Evolutionary conservation across 2,113 vertebrate genomes (phyloP).

Genomic region (Dromiciops gliroides): DNA sequence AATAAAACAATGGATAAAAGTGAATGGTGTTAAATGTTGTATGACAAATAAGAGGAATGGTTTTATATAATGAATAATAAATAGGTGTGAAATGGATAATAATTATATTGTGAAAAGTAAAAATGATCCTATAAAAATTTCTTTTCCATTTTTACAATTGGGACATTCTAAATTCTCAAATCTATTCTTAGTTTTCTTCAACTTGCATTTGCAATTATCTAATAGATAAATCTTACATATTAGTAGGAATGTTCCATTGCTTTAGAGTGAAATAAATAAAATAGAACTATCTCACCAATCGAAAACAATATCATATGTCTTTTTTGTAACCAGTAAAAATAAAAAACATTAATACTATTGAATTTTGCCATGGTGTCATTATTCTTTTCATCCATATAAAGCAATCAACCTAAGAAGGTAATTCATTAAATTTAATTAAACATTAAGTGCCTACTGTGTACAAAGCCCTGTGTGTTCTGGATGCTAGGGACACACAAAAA

Average conservation of each 20-base stretch:
- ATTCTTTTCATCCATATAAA: not conserved
- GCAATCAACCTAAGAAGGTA: not conserved
- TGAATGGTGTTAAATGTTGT: not conserved
- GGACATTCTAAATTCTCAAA: not conserved
- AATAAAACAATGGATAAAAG: constrained; percentile 38
- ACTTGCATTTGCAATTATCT: constrained; percentile 20
- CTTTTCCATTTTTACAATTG: constrained; percentile 6
- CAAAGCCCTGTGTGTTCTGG: not conserved
- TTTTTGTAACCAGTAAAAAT: not conserved
- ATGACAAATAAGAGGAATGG: constrained; percentile 23
- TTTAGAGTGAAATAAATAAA: not conserved
- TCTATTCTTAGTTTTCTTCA: constrained; percentile 21
- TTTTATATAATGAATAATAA: constrained; percentile 25
- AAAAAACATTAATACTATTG: not conserved
- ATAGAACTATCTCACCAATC: not conserved
- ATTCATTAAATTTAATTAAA: not conserved
- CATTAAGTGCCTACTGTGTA: not conserved
- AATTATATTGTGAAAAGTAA: constrained; percentile 40
- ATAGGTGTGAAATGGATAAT: not conserved
- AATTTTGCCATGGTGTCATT: not conserved
- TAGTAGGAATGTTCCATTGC: not conserved
- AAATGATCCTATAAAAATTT: constrained; percentile 28
- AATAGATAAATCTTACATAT: not conserved
- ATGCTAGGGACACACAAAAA: not conserved
- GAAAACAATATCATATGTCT: not conserved